A percentile compares a stretch with the other conserved stretches of the same genome.
Evolutionary conservation across 2,113 vertebrate species (phyloP).

Genomic region (Tetrax tetrax): DNA sequence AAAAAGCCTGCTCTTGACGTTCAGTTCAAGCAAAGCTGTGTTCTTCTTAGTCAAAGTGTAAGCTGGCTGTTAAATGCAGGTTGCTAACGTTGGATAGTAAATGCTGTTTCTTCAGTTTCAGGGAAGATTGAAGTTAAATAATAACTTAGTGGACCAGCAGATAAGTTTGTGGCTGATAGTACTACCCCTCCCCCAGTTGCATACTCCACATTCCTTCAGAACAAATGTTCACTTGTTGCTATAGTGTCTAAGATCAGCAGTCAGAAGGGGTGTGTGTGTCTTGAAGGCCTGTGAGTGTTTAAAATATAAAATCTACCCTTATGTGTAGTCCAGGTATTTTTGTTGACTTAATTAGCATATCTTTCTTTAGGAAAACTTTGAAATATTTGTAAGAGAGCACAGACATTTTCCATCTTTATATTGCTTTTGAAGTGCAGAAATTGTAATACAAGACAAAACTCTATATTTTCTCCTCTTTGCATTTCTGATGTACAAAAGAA

Average conservation of each 20-base stretch:
- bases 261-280: slow-evolving; percentile 66
- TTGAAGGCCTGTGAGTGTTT: slow-evolving; percentile 12
- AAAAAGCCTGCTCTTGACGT: not conserved
- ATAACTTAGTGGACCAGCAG: slow-evolving; percentile 63
- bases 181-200: slow-evolving; percentile 80
- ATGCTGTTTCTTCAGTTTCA: slow-evolving; percentile 34
- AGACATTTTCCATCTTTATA: not conserved
- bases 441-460: not conserved
- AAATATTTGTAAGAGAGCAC: not conserved
- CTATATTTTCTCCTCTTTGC: not conserved
- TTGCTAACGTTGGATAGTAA: not conserved
- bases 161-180: slow-evolving; percentile 69
- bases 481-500: not conserved
- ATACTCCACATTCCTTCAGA: slow-evolving; percentile 87
- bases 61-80: slow-evolving; percentile 7
- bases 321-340: not conserved
- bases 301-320: slow-evolving; percentile 41
- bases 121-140: slow-evolving; percentile 69
- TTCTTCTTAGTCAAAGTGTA: not conserved
- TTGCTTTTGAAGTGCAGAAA: not conserved
- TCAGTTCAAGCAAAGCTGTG: not conserved
- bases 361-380: not conserved
- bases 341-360: slow-evolving; percentile 36
- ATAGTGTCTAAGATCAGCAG: slow-evolving; percentile 81
- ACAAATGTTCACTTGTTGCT: slow-evolving; percentile 92